Base-by-base conservation (phyloP, 2,888 invertebrate species). In the Luffia ferchaultella region DNA sequence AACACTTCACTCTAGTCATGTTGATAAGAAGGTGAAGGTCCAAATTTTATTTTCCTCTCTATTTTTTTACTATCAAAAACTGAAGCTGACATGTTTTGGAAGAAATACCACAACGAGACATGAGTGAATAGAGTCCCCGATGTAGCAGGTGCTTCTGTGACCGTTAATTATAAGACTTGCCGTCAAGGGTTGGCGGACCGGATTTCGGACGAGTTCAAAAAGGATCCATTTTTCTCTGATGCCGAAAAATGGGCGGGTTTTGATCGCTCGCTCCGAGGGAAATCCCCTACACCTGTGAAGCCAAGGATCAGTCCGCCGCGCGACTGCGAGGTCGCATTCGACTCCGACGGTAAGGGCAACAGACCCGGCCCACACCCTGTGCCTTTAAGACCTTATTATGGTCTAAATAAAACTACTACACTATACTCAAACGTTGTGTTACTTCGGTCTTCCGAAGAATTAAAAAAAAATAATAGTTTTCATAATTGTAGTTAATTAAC, bases 281-380 rank as follows among this genome's bases (percentile, higher is more conserved):
- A 71, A 66, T 89, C 90, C 57, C 90, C 90, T 62, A 90, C 90
- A 64, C 90, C 90, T 50, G 88, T 88, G 71, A 91, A 90, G 86
- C 86, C 87, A 64, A 88, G 90, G 73, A 87, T 87, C 68, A 90
- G 86, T 79, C 86, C 78, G 63, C 90, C 90, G 60, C 87, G 90
- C 59, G 87, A 89, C 68, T 86, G 86, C 65, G 90, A 90, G 79
- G 85, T 90, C 67, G 90, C 90, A 62, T 91, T 85, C 78, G 91
- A 91, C 83, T 86, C 88, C 76, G 90, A 90, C 70, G 91, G 91
- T 87, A 90, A 87, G 85, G 80, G 77, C 75, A 70, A 65, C 75
- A 77, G 77, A 73, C 70, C 68, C 65, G 63, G 52, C 57, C 57
- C 62, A 62, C 59, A 67, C 60, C 64, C 70, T 71, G 72, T 71